These are phyloP conservation scores for Eublepharis macularius DNA, from an alignment of 2,113 vertebrate genomes.

Conservation along the genomic window DNA sequence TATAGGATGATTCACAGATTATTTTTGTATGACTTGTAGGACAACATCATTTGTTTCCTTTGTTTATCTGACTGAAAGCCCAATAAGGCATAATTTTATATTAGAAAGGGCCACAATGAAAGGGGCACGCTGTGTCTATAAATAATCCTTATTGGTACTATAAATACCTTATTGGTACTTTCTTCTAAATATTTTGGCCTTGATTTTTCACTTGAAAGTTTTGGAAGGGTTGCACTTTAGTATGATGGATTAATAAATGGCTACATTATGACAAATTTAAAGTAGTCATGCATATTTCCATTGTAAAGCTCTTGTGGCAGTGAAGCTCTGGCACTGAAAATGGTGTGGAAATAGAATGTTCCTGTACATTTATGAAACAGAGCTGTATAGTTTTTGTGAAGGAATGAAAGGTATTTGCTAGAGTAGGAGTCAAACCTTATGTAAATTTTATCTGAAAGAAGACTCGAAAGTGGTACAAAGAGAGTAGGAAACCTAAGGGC, in stretches of 20 bases:
- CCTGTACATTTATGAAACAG: background rate
- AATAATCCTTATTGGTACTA: background rate
- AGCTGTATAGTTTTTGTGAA: background rate
- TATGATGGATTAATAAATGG: slow-evolving; percentile 10
- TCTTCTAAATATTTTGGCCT: background rate
- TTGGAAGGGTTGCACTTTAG: background rate
- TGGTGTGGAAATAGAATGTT: background rate
- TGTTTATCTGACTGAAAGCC: slow-evolving; percentile 34
- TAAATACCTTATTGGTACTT: too few relatives aligned
- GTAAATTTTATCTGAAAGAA: too few relatives aligned
- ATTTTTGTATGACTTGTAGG: slow-evolving; percentile 41
- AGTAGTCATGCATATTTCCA: background rate
- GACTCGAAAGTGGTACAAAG: too few relatives aligned
- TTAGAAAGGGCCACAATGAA: slow-evolving; percentile 24
- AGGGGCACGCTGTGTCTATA: slow-evolving; percentile 13
- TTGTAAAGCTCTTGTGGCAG: background rate
- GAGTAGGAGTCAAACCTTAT: too few relatives aligned
- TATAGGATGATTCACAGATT: slow-evolving; percentile 46
- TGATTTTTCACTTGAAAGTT: background rate
- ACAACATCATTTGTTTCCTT: slow-evolving; percentile 27
- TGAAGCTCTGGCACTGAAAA: background rate
- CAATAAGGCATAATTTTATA: slow-evolving; percentile 35
- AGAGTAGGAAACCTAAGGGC: too few relatives aligned
- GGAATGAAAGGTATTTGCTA: background rate
- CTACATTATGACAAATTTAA: background rate